Conservation (phyloP, 2,113 vertebrate genomes). For the Calonectris borealis region DNA sequence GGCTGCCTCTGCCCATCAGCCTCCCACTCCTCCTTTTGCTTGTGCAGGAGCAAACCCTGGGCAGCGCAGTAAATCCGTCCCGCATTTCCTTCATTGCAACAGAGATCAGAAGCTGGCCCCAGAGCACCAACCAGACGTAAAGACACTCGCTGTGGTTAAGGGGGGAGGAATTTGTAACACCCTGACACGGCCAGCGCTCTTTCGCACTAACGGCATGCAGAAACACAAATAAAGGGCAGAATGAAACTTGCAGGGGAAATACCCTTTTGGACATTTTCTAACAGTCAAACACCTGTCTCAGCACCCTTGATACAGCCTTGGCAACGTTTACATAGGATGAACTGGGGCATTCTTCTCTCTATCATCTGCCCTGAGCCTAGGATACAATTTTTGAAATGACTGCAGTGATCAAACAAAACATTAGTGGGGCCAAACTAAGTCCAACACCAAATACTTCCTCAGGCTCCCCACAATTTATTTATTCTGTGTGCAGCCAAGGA, state of each 20-base stretch:
- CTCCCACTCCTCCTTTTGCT: neutral
- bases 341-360: neutral
- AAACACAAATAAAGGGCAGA: neutral
- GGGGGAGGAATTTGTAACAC: neutral
- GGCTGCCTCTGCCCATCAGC: neutral
- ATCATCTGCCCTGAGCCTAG: neutral
- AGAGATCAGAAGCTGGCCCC: neutral
- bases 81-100: neutral
- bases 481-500: neutral
- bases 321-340: neutral
- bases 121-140: neutral
- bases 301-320: neutral
- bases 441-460: neutral
- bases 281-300: neutral
- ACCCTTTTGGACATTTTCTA: neutral
- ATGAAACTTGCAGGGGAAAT: neutral
- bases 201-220: neutral
- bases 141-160: neutral
- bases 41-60: neutral
- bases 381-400: neutral
- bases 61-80: neutral
- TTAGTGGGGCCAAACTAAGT: neutral
- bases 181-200: neutral
- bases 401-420: neutral
- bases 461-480: neutral